Conservation (phyloP, 2,113 vertebrate species). For the Ophiodon elongatus region DNA sequence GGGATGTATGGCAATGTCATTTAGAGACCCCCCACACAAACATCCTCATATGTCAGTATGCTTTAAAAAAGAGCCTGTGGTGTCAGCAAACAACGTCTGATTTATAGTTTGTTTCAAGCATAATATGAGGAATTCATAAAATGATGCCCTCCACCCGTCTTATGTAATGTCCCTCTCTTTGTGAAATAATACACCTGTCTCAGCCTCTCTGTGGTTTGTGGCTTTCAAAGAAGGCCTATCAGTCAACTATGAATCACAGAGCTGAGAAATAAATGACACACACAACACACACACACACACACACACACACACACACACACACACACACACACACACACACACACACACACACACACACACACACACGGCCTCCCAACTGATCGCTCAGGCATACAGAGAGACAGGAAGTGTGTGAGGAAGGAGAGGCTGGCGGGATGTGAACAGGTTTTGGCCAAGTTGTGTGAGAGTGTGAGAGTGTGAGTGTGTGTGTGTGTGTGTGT, state of each 20-base stretch:
- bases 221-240: not conserved
- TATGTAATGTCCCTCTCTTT: not conserved
- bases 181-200: not conserved
- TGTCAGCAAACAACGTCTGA: too few species aligned
- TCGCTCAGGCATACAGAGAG: constrained; percentile 4
- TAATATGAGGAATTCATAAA: too few species aligned
- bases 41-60: too few species aligned
- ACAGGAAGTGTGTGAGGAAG: not conserved
- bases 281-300: constrained; percentile 5
- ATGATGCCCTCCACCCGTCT: not conserved
- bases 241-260: constrained; percentile 2
- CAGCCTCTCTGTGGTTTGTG: not conserved
- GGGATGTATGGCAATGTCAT: too few species aligned
- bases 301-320: constrained; percentile 26
- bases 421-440: constrained; percentile 13
- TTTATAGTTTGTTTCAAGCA: too few species aligned
- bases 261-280: constrained; percentile 13
- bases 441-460: constrained; percentile 27
- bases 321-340: constrained; percentile 25
- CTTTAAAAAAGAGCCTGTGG: too few species aligned
- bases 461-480: constrained; percentile 12
- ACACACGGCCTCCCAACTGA: constrained; percentile 48
- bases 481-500: not conserved
- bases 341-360: constrained; percentile 11
- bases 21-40: too few species aligned